Evolutionary conservation across 2,797 vertebrate species (phyloP).

Genomic region (Pogonophryne albipinna): DNA sequence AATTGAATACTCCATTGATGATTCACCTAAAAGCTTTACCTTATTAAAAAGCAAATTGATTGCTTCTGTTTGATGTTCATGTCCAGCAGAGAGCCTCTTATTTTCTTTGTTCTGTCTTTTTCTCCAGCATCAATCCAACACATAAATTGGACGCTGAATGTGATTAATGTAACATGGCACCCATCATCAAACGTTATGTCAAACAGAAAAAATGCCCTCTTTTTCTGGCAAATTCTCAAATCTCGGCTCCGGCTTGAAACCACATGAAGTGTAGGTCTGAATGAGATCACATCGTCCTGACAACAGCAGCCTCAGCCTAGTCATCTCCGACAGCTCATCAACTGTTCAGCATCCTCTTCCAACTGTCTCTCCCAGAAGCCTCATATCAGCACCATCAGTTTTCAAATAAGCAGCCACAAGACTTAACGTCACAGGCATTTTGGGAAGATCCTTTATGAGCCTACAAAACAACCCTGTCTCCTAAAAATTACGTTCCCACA

Average conservation of each 20-base stretch:
- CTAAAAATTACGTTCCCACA: too few species aligned
- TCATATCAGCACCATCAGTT: constrained; percentile 47
- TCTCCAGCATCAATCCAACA: constrained; percentile 49
- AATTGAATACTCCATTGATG: neutral
- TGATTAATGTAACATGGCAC: constrained; percentile 45
- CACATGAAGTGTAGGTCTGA: constrained; percentile 38
- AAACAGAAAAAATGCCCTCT: constrained; percentile 38
- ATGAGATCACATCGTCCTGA: constrained; percentile 58
- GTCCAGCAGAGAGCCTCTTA: constrained; percentile 5
- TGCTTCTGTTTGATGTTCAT: constrained; percentile 27
- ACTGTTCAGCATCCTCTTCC: constrained; percentile 43
- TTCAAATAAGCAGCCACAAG: constrained; percentile 48
- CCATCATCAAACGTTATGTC: constrained; percentile 49
- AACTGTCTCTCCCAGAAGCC: constrained; percentile 51
- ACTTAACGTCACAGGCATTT: constrained; percentile 53
- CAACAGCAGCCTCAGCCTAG: constrained; percentile 31
- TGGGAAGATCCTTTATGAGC: constrained; percentile 60
- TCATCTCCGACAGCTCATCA: constrained; percentile 67
- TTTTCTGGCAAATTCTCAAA: constrained; percentile 41
- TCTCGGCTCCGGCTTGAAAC: constrained; percentile 34
- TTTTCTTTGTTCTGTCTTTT: constrained; percentile 31
- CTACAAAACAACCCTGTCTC: too few species aligned
- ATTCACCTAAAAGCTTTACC: constrained; percentile 10
- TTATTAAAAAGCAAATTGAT: constrained; percentile 11
- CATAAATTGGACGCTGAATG: constrained; percentile 40